A percentile compares a stretch with the other conserved stretches of the same genome.
Conservation (phyloP, 1,140 invertebrate genomes). For the Heliothis subflexa region DNA sequence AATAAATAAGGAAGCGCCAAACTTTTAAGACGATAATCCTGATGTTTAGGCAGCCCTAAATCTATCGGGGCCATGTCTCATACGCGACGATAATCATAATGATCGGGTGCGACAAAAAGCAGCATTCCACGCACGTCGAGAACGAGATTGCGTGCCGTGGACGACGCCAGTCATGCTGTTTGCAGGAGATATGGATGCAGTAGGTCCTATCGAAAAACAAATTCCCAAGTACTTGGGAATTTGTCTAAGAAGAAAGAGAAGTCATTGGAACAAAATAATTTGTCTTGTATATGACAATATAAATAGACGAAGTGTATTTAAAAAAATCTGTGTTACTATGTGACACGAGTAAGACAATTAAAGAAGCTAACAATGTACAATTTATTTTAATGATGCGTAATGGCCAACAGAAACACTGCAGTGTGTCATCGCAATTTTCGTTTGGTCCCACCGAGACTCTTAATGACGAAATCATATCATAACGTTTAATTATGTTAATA, state of each 20-base stretch:
- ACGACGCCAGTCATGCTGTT: conserved; percentile 18
- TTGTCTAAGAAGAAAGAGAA: background rate
- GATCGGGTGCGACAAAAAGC: conserved; percentile 68
- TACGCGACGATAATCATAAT: conserved; percentile 67
- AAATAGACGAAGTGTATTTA: conserved; percentile 25
- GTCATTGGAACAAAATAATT: background rate
- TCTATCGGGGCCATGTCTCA: conserved; percentile 61
- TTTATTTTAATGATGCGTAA: conserved; percentile 47
- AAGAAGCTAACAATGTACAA: conserved; percentile 37
- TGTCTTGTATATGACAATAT: conserved; percentile 16
- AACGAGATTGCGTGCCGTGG: conserved; percentile 65
- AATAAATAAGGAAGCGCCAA: background rate
- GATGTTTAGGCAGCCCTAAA: conserved; percentile 19
- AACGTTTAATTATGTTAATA: conserved; percentile 39
- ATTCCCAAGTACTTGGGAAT: background rate
- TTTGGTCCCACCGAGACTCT: conserved; percentile 31
- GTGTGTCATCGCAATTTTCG: conserved; percentile 19
- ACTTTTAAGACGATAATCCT: no score
- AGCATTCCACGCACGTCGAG: conserved; percentile 64
- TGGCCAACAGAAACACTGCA: conserved; percentile 13
- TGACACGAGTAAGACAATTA: conserved; percentile 32
- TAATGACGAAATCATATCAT: conserved; percentile 40
- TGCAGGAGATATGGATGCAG: background rate
- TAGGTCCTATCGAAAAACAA: conserved; percentile 9
- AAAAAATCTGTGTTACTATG: conserved; percentile 20